Evolutionary conservation across 35 echinoderm and acorn worm genomes (phyloP).

Genomic region (Acanthaster planci): DNA sequence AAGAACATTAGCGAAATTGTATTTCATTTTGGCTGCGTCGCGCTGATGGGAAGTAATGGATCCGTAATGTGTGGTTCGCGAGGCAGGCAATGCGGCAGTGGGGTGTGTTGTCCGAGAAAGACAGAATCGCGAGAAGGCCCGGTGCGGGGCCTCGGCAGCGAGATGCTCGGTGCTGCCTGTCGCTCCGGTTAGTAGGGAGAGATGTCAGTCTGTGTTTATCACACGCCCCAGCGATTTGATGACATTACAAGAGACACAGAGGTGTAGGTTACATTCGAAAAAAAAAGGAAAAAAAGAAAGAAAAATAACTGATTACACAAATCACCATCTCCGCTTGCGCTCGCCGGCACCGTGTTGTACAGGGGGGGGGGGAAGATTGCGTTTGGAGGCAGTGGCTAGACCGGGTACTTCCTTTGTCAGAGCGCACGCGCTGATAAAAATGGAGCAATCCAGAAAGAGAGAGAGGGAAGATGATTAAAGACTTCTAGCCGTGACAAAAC

Average conservation of each 20-base stretch:
- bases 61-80: slow-evolving; percentile 3
- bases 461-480: background rate
- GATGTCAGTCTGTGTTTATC: background rate
- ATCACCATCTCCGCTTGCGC: slow-evolving; percentile 4
- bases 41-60: background rate
- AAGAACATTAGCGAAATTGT: slow-evolving; percentile 30
- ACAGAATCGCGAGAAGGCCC: no score
- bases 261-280: slow-evolving; percentile 10
- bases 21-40: background rate
- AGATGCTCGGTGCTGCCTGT: no score
- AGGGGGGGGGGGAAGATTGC: no score
- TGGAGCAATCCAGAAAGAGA: no score
- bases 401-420: slow-evolving; percentile 3
- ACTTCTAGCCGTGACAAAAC: no score
- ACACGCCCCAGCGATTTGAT: background rate
- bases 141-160: no score
- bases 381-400: background rate
- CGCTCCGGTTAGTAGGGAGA: no score
- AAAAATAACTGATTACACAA: slow-evolving; percentile 6
- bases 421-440: background rate
- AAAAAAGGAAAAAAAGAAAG: background rate
- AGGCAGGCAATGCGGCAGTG: background rate
- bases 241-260: slow-evolving; percentile 18
- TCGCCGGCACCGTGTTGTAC: no score
- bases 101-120: no score